A percentile compares a stretch with the other conserved stretches of the same genome.
Evolutionary conservation across 1,140 invertebrate genomes (phyloP).

Genomic region (Lycorma delicatula): DNA sequence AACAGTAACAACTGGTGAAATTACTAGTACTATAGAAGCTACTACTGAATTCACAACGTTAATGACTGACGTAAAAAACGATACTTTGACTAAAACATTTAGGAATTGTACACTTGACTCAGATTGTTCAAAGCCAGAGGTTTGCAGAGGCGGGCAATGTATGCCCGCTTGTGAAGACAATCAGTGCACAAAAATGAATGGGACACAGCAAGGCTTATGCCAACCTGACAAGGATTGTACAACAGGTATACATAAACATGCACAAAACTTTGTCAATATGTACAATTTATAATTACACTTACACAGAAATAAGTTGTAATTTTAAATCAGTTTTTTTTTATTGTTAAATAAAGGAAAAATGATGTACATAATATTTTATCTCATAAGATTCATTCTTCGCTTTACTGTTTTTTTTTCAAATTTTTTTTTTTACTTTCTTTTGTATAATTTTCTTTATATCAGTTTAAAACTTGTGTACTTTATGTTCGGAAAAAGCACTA

Average conservation of each 20-base stretch:
- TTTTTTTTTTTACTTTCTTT: too few relatives aligned
- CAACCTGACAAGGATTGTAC: slow-evolving; percentile 34
- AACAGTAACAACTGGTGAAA: slow-evolving; percentile 1
- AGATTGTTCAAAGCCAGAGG: slow-evolving; percentile 20
- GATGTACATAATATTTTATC: too few relatives aligned
- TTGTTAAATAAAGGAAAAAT: too few relatives aligned
- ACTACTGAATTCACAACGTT: slow-evolving; percentile 10
- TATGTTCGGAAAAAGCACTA: too few relatives aligned
- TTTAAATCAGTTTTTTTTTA: too few relatives aligned
- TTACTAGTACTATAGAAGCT: slow-evolving; percentile 5
- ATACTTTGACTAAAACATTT: slow-evolving; percentile 6
- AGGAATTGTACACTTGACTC: slow-evolving; percentile 22
- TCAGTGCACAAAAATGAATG: slow-evolving; percentile 13
- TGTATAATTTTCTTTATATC: too few relatives aligned
- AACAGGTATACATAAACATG: slow-evolving; percentile 44
- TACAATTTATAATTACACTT: too few relatives aligned
- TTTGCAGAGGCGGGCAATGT: slow-evolving; percentile 18
- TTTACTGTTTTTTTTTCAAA: too few relatives aligned
- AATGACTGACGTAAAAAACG: slow-evolving; percentile 7
- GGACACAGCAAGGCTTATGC: slow-evolving; percentile 11
- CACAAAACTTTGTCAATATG: too few relatives aligned
- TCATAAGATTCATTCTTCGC: too few relatives aligned
- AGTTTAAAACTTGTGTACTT: too few relatives aligned
- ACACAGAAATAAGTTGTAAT: too few relatives aligned
- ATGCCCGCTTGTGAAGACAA: slow-evolving; percentile 1